These are phyloP conservation scores for Coptodon bakossiorum DNA, from an alignment of 2,113 vertebrate genomes.

Conservation along the genomic window DNA sequence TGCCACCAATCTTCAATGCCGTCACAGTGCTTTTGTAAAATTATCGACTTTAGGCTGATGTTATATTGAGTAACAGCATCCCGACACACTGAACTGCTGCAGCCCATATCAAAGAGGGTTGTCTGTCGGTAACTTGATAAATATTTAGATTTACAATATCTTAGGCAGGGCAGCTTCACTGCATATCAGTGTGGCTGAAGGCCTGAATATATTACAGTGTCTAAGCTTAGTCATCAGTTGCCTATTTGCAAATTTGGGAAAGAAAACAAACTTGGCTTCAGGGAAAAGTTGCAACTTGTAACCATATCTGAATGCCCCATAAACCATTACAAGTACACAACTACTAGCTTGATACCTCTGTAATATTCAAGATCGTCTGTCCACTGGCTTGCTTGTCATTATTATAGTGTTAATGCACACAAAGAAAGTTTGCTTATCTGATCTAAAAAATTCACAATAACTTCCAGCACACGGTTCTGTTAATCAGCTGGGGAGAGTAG, in stretches of 20 bases:
- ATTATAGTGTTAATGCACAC: neutral
- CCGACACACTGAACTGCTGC: neutral
- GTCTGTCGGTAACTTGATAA: neutral
- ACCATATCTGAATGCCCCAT: neutral
- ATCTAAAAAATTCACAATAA: neutral
- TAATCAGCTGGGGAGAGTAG: neutral
- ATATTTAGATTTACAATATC: conserved; percentile 30
- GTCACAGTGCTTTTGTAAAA: conserved; percentile 1
- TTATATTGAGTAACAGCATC: neutral
- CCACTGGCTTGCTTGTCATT: neutral
- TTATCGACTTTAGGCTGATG: neutral
- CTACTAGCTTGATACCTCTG: neutral
- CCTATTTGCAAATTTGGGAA: neutral
- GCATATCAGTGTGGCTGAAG: conserved; percentile 26
- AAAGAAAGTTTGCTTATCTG: neutral
- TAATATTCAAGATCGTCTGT: neutral
- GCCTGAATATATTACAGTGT: conserved; percentile 34
- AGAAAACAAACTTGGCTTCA: conserved; percentile 2
- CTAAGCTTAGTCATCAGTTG: conserved; percentile 20
- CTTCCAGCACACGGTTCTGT: neutral
- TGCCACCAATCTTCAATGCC: neutral
- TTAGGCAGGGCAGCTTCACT: conserved; percentile 1
- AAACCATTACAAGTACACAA: neutral
- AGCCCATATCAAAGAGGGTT: neutral
- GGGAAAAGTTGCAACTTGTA: neutral